phyloP scores from a whole-genome alignment of 2,888 invertebrate genomes.

The Sycophila texana region DNA sequence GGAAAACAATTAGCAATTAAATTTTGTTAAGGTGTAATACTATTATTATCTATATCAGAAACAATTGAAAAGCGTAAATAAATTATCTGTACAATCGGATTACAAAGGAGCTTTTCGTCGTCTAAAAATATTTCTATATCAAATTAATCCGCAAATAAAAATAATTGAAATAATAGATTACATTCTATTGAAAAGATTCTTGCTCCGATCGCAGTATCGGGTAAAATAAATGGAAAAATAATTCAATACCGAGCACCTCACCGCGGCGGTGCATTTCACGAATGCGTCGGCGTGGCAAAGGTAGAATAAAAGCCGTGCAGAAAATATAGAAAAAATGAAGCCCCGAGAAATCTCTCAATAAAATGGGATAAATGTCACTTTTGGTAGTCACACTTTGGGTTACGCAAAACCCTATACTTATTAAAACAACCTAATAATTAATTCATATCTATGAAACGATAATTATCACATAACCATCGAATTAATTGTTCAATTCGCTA shows the following conservation, averaged over 20 bases:
- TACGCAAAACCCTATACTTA: background rate
- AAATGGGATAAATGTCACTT: constrained; percentile 11
- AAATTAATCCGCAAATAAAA: background rate
- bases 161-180: constrained; percentile 3
- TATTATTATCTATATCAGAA: too few species aligned
- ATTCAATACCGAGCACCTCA: constrained; percentile 8
- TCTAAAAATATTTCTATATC: constrained; percentile 1
- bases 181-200: background rate
- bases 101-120: background rate
- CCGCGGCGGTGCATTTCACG: too few species aligned
- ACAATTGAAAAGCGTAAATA: too few species aligned
- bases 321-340: background rate
- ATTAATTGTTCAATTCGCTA: too few species aligned
- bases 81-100: too few species aligned
- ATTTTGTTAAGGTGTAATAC: too few species aligned
- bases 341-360: constrained; percentile 27
- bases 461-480: too few species aligned
- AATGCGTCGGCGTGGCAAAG: too few species aligned
- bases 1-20: too few species aligned
- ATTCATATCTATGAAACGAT: too few species aligned
- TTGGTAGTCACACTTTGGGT: background rate
- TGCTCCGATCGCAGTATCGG: background rate
- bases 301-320: too few species aligned
- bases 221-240: constrained; percentile 29
- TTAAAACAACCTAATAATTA: too few species aligned